These are phyloP conservation scores for Pachycephus smyrnensis DNA, from an alignment of 2,888 invertebrate species.

Conservation along the genomic window DNA sequence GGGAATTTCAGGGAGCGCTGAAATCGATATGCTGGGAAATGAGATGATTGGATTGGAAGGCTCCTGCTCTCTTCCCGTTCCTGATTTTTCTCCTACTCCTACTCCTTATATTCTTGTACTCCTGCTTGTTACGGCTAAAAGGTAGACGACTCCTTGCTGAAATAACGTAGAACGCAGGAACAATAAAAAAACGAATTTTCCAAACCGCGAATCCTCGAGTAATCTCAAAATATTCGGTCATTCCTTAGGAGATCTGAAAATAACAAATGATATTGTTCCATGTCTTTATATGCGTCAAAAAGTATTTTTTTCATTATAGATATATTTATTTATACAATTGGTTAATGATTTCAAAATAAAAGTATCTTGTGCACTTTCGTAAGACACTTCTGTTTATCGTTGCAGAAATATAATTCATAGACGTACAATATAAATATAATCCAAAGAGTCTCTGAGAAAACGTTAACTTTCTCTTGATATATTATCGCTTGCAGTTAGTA, in stretches of 20 bases:
- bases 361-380: too few relatives aligned
- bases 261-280: too few relatives aligned
- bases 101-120: background rate
- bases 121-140: constrained; percentile 17
- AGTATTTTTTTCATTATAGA: too few relatives aligned
- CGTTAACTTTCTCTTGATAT: background rate
- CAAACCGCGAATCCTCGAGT: background rate
- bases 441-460: background rate
- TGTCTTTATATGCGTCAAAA: too few relatives aligned
- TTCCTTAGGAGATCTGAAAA: background rate
- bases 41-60: constrained; percentile 56
- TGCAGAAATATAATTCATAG: too few relatives aligned
- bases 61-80: constrained; percentile 38
- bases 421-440: too few relatives aligned
- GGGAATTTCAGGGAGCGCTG: constrained; percentile 34
- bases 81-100: constrained; percentile 30
- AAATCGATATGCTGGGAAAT: constrained; percentile 56
- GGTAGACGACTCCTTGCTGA: background rate
- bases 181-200: background rate
- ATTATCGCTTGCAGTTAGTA: background rate
- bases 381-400: too few relatives aligned
- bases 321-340: too few relatives aligned
- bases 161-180: background rate
- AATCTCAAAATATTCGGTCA: background rate
- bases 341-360: too few relatives aligned